phyloP scores from a whole-genome alignment of 2,888 invertebrate genomes.

The Dasysyrphus albostriatus region DNA sequence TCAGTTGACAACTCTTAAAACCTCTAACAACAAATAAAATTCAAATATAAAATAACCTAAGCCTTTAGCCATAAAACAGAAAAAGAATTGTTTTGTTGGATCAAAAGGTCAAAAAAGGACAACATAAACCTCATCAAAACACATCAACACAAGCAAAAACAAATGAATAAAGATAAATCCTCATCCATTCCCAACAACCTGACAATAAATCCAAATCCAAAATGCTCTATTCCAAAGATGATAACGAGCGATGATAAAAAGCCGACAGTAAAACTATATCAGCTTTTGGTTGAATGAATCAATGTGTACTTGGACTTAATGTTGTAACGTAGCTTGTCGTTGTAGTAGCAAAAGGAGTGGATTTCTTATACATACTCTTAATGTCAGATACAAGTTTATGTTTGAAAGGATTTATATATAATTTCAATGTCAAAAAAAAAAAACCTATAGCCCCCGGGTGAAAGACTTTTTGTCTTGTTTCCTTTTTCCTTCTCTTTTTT shows the following conservation, averaged over 20 bases:
- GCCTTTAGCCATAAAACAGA: too few relatives aligned
- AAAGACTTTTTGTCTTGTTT: slow-evolving; percentile 4
- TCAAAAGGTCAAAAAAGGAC: too few relatives aligned
- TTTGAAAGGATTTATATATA: slow-evolving; percentile 32
- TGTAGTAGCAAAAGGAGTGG: neutral
- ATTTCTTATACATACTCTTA: neutral
- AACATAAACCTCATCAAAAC: too few relatives aligned
- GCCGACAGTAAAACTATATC: slow-evolving; percentile 73
- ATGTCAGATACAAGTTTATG: slow-evolving; percentile 7
- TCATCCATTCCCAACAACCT: too few relatives aligned
- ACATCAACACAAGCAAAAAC: too few relatives aligned
- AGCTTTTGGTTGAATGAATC: slow-evolving; percentile 72
- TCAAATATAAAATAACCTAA: too few relatives aligned
- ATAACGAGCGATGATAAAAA: slow-evolving; percentile 74
- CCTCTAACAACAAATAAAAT: too few relatives aligned
- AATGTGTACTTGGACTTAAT: slow-evolving; percentile 23
- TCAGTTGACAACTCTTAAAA: too few relatives aligned
- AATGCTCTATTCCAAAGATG: slow-evolving; percentile 19
- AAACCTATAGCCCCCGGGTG: slow-evolving; percentile 9
- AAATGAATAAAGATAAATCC: too few relatives aligned
- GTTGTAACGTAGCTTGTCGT: neutral
- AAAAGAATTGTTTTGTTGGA: too few relatives aligned
- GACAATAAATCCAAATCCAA: too few relatives aligned
- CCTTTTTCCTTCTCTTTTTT: neutral
- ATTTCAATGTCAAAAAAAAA: slow-evolving; percentile 36